Percentiles rank a stretch among this genome's conserved stretches.
These are phyloP conservation scores for Heliocidaris erythrogramma DNA, from an alignment of 35 echinoderm and acorn worm genomes.

Conservation along the genomic window DNA sequence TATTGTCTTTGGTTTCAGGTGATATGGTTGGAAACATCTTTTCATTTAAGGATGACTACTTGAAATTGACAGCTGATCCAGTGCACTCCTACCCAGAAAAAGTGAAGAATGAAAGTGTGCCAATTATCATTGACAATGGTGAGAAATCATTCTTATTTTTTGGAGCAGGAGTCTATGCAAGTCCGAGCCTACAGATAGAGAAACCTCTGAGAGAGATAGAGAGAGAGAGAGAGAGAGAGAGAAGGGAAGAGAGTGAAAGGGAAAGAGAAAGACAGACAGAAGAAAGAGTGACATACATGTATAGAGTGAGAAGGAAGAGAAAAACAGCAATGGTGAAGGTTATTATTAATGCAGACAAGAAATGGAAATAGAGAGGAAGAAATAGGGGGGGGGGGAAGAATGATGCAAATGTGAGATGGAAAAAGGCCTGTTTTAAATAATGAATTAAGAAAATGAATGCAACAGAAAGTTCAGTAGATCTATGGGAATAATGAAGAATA, in stretches of 20 bases:
- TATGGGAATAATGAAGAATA: too few species aligned
- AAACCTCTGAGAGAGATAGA: neutral
- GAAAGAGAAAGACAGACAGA: neutral
- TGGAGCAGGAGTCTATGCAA: neutral
- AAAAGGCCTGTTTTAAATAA: too few species aligned
- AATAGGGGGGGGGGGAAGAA: too few species aligned
- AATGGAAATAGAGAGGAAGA: too few species aligned
- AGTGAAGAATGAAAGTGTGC: constrained; percentile 19
- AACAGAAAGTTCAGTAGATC: too few species aligned
- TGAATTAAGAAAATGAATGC: too few species aligned
- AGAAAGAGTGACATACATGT: neutral
- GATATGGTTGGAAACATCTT: constrained; percentile 44
- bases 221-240: neutral
- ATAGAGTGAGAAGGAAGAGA: neutral
- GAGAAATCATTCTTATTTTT: neutral
- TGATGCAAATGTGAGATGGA: too few species aligned
- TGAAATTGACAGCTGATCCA: constrained; percentile 64
- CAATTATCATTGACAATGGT: constrained; percentile 80
- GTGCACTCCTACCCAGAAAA: constrained; percentile 41
- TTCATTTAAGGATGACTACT: constrained; percentile 62
- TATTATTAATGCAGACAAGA: too few species aligned
- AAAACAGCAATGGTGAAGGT: too few species aligned
- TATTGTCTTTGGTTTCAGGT: neutral
- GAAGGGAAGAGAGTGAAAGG: neutral
- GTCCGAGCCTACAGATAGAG: neutral